A percentile compares a stretch with the other conserved stretches of the same genome.
Conservation (phyloP, 2,888 invertebrate genomes). For the Proisotoma minuta region DNA sequence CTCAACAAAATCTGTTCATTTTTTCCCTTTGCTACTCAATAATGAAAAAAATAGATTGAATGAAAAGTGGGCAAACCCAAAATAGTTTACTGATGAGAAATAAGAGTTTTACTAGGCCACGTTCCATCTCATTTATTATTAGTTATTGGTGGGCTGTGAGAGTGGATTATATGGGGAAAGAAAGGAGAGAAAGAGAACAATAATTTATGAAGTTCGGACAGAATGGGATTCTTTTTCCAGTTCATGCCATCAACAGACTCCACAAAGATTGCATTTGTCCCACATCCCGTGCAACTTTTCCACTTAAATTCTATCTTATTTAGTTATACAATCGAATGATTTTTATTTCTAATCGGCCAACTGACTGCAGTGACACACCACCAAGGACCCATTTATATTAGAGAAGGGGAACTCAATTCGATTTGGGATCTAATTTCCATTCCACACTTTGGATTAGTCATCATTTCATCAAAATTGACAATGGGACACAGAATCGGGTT, state of each 20-base stretch:
- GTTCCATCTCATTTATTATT: too few relatives aligned
- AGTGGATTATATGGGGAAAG: background rate
- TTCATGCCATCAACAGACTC: background rate
- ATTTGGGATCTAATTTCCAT: constrained; percentile 2
- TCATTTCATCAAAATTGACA: background rate
- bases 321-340: background rate
- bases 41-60: too few relatives aligned
- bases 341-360: background rate
- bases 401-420: background rate
- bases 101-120: too few relatives aligned
- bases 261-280: background rate
- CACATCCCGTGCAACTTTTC: background rate
- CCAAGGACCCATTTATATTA: too few relatives aligned
- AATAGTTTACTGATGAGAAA: too few relatives aligned
- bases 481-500: too few relatives aligned
- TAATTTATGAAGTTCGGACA: constrained; percentile 5
- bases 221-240: too few relatives aligned
- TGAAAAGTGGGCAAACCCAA: too few relatives aligned
- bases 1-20: too few relatives aligned
- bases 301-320: background rate
- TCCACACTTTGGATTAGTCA: constrained; percentile 1
- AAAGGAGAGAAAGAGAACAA: background rate
- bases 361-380: too few relatives aligned
- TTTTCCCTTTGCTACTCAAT: too few relatives aligned
- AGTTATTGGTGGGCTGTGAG: too few relatives aligned